Evolutionary conservation across 2,888 invertebrate genomes (phyloP).

Genomic region (Ariolimax columbianus): DNA sequence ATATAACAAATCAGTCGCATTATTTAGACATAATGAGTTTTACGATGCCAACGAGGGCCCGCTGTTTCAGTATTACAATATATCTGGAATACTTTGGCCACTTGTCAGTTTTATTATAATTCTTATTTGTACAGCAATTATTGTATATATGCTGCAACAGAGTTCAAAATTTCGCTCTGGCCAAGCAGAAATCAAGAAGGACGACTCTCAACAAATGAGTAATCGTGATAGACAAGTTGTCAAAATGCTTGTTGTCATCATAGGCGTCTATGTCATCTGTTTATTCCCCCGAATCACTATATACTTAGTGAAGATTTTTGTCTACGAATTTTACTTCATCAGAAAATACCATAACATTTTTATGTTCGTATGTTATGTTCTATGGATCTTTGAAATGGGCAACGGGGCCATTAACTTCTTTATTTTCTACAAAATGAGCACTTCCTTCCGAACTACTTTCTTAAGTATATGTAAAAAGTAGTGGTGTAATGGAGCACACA

Average conservation of each 20-base stretch:
- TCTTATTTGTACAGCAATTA: conserved; percentile 33
- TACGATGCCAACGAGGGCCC: conserved; percentile 20
- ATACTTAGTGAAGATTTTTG: conserved; percentile 35
- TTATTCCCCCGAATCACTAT: conserved; percentile 40
- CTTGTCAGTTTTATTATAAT: conserved; percentile 39
- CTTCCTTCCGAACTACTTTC: conserved; percentile 32
- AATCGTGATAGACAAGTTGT: conserved; percentile 45
- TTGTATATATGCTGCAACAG: conserved; percentile 19
- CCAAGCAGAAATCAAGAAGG: neutral
- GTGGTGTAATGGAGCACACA: neutral
- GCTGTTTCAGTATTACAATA: conserved; percentile 43
- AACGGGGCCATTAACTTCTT: conserved; percentile 44
- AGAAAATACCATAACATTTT: conserved; percentile 40
- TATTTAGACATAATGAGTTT: conserved; percentile 31
- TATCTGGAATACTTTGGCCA: conserved; percentile 42
- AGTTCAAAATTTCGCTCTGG: conserved; percentile 33
- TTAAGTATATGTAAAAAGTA: neutral
- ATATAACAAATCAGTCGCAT: conserved; percentile 31
- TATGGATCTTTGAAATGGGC: conserved; percentile 30
- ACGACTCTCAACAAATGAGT: neutral
- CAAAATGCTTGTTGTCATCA: conserved; percentile 48
- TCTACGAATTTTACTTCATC: conserved; percentile 47
- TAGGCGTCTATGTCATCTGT: conserved; percentile 24
- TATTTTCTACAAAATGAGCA: conserved; percentile 41
- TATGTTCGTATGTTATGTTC: conserved; percentile 26